A percentile compares a stretch with the other conserved stretches of the same genome.
These are phyloP conservation scores for Psittacula echo DNA, from an alignment of 2,797 vertebrate species.

Conservation along the genomic window DNA sequence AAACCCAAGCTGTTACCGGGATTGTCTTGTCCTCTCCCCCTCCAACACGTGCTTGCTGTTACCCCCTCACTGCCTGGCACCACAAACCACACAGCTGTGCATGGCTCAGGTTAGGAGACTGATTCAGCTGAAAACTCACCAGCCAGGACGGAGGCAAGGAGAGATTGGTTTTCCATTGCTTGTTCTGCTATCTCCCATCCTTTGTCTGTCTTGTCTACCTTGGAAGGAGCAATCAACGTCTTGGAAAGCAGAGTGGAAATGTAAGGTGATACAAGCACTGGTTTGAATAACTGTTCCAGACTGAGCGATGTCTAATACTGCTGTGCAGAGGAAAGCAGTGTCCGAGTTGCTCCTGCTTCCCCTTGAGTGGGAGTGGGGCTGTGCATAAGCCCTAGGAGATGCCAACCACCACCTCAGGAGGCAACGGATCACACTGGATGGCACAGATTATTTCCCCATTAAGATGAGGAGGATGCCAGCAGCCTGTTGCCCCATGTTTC, in stretches of 20 bases:
- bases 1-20: background rate
- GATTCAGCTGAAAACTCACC: slow-evolving; percentile 30
- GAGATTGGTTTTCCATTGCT: slow-evolving; percentile 28
- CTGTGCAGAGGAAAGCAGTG: background rate
- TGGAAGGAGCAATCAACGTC: background rate
- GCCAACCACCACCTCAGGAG: background rate
- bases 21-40: background rate
- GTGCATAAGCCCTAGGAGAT: background rate
- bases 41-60: background rate
- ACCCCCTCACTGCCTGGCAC: background rate
- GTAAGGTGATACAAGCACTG: slow-evolving; percentile 33
- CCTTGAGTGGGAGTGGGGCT: background rate
- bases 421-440: background rate
- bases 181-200: slow-evolving; percentile 12
- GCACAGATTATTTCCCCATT: background rate
- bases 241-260: slow-evolving; percentile 52
- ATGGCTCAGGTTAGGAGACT: background rate
- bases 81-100: background rate
- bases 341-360: background rate
- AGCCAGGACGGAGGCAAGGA: background rate
- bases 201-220: slow-evolving; percentile 48
- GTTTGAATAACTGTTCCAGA: slow-evolving; percentile 37
- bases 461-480: background rate
- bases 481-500: background rate
- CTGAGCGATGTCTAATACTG: background rate